Percentiles rank a stretch among this genome's conserved stretches.
phyloP scores from a whole-genome alignment of 2,113 vertebrate genomes.

The Elephas maximus region DNA sequence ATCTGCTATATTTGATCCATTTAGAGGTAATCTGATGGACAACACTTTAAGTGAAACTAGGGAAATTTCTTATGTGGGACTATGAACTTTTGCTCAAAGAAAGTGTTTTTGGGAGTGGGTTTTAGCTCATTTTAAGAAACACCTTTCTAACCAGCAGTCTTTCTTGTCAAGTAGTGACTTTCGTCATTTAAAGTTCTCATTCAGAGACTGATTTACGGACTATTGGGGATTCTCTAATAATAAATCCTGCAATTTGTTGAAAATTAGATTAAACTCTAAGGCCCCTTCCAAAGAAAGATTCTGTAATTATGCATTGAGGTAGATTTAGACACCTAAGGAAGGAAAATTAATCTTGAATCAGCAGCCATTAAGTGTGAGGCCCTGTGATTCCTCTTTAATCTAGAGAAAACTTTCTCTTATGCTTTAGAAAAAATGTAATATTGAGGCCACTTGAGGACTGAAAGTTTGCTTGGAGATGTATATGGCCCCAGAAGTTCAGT shows the following conservation, averaged over 20 bases:
- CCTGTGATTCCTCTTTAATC: slow-evolving; percentile 64
- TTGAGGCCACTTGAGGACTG: slow-evolving; percentile 35
- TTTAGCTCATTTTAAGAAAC: slow-evolving; percentile 70
- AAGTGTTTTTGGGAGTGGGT: slow-evolving; percentile 36
- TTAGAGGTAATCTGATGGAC: slow-evolving; percentile 61
- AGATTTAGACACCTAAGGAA: slow-evolving; percentile 66
- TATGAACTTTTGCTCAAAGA: slow-evolving; percentile 51
- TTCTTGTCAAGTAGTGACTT: slow-evolving; percentile 21
- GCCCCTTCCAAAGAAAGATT: slow-evolving; percentile 61
- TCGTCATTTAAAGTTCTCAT: slow-evolving; percentile 2
- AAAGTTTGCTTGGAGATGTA: neutral
- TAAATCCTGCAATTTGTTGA: slow-evolving; percentile 57
- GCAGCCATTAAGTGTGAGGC: slow-evolving; percentile 46
- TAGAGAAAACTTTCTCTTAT: slow-evolving; percentile 32
- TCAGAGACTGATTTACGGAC: slow-evolving; percentile 68
- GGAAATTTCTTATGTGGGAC: slow-evolving; percentile 9
- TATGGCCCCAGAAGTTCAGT: neutral
- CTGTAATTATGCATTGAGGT: slow-evolving; percentile 45
- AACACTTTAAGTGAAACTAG: slow-evolving; percentile 57
- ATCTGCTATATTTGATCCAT: slow-evolving; percentile 50
- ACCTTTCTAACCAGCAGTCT: slow-evolving; percentile 34
- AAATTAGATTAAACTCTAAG: slow-evolving; percentile 69
- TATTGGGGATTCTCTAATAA: slow-evolving; percentile 63
- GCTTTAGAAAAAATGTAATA: slow-evolving; percentile 55
- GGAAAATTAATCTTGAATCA: slow-evolving; percentile 71